Base-by-base conservation (phyloP, 2,113 vertebrate genomes). In the Actenoides lindsayi region DNA sequence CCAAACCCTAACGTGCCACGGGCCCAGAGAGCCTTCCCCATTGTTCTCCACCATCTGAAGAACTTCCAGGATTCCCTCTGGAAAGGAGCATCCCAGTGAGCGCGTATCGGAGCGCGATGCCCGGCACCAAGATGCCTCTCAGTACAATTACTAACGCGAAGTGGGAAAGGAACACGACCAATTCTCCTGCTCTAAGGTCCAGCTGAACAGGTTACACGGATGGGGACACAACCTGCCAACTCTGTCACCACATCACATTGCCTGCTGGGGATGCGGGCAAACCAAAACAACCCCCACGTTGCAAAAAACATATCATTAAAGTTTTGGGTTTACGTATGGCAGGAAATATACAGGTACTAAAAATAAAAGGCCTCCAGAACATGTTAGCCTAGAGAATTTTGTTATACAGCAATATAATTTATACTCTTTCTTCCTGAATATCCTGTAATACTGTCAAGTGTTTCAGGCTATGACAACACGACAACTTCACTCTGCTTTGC, bases 41-140 rank as follows among this genome's bases (percentile, higher is more conserved):
- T 2, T 7, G 9, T 12, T 41, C 37, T 35, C 41, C 48, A 37
- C 6, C 62, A n/a, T 7, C 37, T 76, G 27, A 59, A 77, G 74
- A 56, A 50, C 64, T 41, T 39, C 6, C 53, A 46, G 41, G 46
- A 14, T 30, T 16, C 9, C 28, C 27, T 5, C 69, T 48, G 63
- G 39, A 60, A 54, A 41, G 0, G 4, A 46, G n/a, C 2, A 13
- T 16, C 69, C 17, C 0, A 0, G 25, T 16, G 59, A 4, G 39
- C 3, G n/a, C 1, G 16, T 4, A 16, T 5, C 59, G 41, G 73
- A 14, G 37, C 0, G 3, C 2, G 4, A 8, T 13, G 23, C 13
- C 23, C 9, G 25, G 28, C 70, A 8, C 30, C 2, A 27, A 54
- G 48, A 31, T 7, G 33, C 28, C 13, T 24, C 6, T 13, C 74